A percentile compares a stretch with the other conserved stretches of the same genome.
Evolutionary conservation across 2,113 vertebrate species (phyloP).

Genomic region (Patagioenas fasciata): DNA sequence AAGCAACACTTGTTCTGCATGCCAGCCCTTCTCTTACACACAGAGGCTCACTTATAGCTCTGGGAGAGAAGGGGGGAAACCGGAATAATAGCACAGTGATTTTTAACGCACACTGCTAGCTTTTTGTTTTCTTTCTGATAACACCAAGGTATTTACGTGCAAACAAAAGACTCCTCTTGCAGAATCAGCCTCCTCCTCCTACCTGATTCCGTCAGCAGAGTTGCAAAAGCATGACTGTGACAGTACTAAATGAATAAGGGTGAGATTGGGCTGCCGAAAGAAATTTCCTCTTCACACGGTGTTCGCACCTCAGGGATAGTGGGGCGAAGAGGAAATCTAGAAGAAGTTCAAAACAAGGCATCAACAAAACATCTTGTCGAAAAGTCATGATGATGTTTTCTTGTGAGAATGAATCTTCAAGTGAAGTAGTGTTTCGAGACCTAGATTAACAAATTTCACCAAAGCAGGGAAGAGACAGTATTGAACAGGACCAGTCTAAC

Average conservation of each 20-base stretch:
- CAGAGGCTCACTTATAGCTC: background rate
- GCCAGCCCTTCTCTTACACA: background rate
- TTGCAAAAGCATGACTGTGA: slow-evolving; percentile 35
- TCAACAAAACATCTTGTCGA: background rate
- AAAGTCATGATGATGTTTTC: background rate
- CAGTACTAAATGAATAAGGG: slow-evolving; percentile 3
- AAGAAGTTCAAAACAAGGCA: background rate
- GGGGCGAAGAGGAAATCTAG: background rate
- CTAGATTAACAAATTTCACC: background rate
- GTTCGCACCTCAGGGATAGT: background rate
- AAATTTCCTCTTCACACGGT: background rate
- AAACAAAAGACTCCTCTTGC: slow-evolving; percentile 47
- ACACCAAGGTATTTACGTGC: background rate
- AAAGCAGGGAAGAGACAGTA: background rate
- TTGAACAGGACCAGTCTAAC: background rate
- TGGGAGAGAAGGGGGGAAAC: background rate
- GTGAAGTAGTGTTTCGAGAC: background rate
- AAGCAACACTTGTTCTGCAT: background rate
- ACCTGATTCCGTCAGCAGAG: slow-evolving; percentile 46
- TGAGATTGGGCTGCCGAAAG: background rate
- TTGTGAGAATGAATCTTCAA: background rate
- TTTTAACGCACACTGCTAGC: background rate
- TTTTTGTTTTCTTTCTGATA: slow-evolving; percentile 50
- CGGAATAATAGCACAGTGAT: background rate
- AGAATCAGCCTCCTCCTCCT: slow-evolving; percentile 39